Percentiles rank a stretch among this genome's conserved stretches.
Conservation (phyloP, 2,888 invertebrate genomes). For the Gibbula magus region DNA sequence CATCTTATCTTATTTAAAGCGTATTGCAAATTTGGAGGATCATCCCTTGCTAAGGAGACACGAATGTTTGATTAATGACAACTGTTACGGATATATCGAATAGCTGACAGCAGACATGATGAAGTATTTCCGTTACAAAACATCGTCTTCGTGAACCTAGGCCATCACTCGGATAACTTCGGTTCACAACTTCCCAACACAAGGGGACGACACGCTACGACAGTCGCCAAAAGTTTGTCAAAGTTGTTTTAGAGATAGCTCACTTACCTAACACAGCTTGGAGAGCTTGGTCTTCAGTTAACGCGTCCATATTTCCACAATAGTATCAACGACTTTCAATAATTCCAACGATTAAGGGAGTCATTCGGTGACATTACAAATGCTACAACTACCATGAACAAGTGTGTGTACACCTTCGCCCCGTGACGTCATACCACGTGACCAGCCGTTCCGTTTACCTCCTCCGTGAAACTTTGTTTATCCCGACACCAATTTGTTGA, state of each 20-base stretch:
- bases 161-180: not conserved
- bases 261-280: conserved; percentile 40
- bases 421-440: conserved; percentile 39
- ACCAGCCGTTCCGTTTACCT: conserved; percentile 31
- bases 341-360: not conserved
- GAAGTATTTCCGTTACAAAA: not conserved
- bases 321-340: not conserved
- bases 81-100: too few species aligned
- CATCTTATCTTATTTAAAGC: too few species aligned
- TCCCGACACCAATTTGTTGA: too few species aligned
- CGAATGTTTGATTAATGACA: too few species aligned
- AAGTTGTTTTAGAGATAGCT: not conserved
- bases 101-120: not conserved
- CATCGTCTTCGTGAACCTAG: not conserved
- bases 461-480: not conserved
- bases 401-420: conserved; percentile 32
- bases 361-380: not conserved
- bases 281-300: conserved; percentile 38
- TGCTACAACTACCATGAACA: not conserved
- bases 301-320: conserved; percentile 31
- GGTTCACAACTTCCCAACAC: not conserved
- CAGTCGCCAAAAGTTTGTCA: not conserved
- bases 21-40: too few species aligned
- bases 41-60: too few species aligned
- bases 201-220: not conserved